These are phyloP conservation scores for Suricata suricatta DNA, from an alignment of 2,113 vertebrate species.

Conservation along the genomic window DNA sequence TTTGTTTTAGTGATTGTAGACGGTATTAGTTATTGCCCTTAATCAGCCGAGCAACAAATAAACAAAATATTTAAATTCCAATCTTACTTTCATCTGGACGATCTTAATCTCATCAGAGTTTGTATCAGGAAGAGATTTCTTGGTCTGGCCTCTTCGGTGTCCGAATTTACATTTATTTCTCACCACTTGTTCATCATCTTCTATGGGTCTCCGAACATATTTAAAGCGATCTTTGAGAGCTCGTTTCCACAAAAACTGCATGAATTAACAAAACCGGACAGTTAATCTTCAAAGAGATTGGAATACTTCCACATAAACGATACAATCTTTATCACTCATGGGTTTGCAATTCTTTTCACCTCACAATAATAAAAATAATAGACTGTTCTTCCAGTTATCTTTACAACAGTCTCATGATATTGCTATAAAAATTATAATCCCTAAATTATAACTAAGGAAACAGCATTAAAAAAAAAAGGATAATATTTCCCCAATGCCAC, in stretches of 20 bases:
- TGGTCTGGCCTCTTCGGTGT: constrained; percentile 83
- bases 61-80: constrained; percentile 24
- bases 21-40: neutral
- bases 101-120: constrained; percentile 54
- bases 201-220: constrained; percentile 84
- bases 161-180: constrained; percentile 87
- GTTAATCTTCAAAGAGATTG: neutral
- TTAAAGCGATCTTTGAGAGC: constrained; percentile 88
- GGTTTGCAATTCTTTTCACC: constrained; percentile 24
- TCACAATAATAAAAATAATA: neutral
- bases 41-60: neutral
- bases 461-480: neutral
- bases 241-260: constrained; percentile 86
- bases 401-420: neutral
- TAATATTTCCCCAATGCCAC: neutral
- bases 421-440: neutral
- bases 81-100: constrained; percentile 77
- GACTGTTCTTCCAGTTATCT: neutral
- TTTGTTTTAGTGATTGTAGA: constrained; percentile 2
- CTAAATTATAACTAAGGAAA: constrained; percentile 22
- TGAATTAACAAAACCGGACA: neutral
- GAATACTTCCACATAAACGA: neutral
- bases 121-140: constrained; percentile 73
- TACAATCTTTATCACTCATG: neutral
- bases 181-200: constrained; percentile 86